Conservation (phyloP, 2,888 invertebrate species). For the Nymphalis polychloros region DNA sequence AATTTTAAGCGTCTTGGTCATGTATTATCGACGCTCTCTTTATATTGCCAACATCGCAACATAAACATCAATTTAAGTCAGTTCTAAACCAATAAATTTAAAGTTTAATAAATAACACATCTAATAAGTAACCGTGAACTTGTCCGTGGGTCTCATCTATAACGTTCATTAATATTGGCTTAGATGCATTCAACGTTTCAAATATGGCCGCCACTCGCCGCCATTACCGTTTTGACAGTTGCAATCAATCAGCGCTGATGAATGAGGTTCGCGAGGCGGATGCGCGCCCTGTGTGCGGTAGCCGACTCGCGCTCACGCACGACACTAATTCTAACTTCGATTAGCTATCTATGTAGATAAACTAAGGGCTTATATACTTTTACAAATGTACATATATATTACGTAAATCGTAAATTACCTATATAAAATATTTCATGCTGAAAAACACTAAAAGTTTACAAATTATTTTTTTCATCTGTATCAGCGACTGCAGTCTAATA, state of each 20-base stretch:
- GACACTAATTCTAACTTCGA: slow-evolving; percentile 15
- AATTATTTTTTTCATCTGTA: no score
- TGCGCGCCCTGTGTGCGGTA: slow-evolving; percentile 59
- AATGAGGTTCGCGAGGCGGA: slow-evolving; percentile 67
- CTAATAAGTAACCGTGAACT: slow-evolving; percentile 75
- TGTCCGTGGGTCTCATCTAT: slow-evolving; percentile 66
- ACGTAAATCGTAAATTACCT: no score
- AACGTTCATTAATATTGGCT: slow-evolving; percentile 73
- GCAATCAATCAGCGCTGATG: slow-evolving; percentile 80
- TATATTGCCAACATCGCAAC: neutral
- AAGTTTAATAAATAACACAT: slow-evolving; percentile 67
- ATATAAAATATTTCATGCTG: no score
- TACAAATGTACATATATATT: neutral
- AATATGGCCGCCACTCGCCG: slow-evolving; percentile 72
- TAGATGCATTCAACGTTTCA: slow-evolving; percentile 69
- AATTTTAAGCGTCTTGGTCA: neutral
- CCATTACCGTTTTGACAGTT: slow-evolving; percentile 79
- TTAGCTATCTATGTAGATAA: neutral
- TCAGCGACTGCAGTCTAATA: no score
- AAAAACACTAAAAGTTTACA: no score
- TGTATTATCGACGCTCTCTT: neutral
- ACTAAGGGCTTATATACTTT: neutral
- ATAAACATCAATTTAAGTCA: slow-evolving; percentile 11
- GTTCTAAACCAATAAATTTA: slow-evolving; percentile 35
- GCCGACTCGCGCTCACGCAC: slow-evolving; percentile 38